A percentile compares a stretch with the other conserved stretches of the same genome.
These are phyloP conservation scores for Fringilla coelebs DNA, from an alignment of 2,797 vertebrate genomes.

Conservation along the genomic window DNA sequence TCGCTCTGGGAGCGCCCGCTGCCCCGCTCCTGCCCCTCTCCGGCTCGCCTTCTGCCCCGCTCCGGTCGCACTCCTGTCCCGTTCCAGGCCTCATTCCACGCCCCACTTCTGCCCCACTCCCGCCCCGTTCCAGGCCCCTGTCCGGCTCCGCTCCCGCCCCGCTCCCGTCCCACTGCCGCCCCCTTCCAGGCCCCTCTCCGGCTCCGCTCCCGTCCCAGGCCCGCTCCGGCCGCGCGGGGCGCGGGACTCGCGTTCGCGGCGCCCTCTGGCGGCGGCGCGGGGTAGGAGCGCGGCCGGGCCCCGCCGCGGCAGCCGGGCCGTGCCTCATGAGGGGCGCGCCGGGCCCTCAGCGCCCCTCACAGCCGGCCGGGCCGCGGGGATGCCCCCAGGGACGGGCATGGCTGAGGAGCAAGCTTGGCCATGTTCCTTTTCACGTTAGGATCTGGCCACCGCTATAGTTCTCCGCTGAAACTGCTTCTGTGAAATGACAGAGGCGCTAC, in stretches of 20 bases:
- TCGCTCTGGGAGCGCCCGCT: accelerated
- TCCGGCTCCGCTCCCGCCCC: accelerated
- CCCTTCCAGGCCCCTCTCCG: neutral
- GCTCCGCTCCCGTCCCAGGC: accelerated
- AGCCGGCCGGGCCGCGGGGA: accelerated
- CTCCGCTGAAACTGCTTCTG: neutral
- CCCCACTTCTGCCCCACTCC: too few relatives aligned
- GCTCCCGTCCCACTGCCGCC: too few relatives aligned
- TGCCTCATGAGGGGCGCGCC: neutral
- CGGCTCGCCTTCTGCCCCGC: neutral
- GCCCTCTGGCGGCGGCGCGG: neutral
- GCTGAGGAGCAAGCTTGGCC: too few relatives aligned
- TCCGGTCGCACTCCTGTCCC: neutral
- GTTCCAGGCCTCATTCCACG: neutral
- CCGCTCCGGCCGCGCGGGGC: too few relatives aligned
- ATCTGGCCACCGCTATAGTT: neutral
- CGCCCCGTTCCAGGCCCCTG: accelerated
- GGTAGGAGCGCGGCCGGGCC: neutral
- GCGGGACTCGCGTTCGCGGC: neutral
- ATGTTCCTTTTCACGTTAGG: neutral
- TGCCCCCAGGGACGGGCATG: too few relatives aligned
- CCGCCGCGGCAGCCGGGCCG: neutral
- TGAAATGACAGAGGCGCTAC: neutral
- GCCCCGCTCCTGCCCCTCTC: neutral
- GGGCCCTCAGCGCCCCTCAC: neutral